Conservation (phyloP, 2,797 vertebrate genomes). For the Spinus pinus region DNA sequence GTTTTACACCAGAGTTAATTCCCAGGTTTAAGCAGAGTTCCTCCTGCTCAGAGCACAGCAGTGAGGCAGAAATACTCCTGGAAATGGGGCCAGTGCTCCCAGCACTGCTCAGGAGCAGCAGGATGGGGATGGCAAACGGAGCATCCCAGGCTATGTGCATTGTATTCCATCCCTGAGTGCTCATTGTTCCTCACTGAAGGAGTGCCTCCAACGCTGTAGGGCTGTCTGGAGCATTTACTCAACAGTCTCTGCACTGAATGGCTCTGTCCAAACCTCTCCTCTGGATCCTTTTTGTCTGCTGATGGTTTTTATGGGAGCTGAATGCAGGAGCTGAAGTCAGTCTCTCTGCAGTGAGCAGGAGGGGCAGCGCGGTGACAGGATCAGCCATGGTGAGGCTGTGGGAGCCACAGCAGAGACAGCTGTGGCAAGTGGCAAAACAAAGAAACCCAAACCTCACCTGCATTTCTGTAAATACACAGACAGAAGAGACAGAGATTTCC, state of each 20-base stretch:
- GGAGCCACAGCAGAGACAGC: background rate
- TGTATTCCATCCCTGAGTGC: background rate
- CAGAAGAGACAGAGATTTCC: background rate
- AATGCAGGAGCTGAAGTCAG: background rate
- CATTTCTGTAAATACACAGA: background rate
- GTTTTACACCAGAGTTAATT: background rate
- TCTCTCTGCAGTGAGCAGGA: background rate
- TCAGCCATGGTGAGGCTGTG: background rate
- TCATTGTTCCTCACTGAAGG: background rate
- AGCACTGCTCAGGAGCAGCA: background rate
- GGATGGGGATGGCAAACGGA: background rate
- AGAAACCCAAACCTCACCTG: background rate
- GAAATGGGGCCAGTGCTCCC: background rate
- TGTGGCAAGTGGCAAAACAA: background rate
- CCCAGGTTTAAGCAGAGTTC: background rate
- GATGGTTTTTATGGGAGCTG: background rate
- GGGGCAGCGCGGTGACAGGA: background rate
- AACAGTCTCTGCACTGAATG: background rate
- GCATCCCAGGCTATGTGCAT: background rate
- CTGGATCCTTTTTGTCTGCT: constrained; percentile 26
- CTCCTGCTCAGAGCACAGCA: background rate
- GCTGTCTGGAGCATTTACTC: constrained; percentile 8
- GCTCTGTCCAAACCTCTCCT: constrained; percentile 40
- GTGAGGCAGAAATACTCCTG: background rate
- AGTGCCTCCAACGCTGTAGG: background rate